These are phyloP conservation scores for Proterorhinus semilunaris DNA, from an alignment of 2,113 vertebrate genomes.

Conservation along the genomic window DNA sequence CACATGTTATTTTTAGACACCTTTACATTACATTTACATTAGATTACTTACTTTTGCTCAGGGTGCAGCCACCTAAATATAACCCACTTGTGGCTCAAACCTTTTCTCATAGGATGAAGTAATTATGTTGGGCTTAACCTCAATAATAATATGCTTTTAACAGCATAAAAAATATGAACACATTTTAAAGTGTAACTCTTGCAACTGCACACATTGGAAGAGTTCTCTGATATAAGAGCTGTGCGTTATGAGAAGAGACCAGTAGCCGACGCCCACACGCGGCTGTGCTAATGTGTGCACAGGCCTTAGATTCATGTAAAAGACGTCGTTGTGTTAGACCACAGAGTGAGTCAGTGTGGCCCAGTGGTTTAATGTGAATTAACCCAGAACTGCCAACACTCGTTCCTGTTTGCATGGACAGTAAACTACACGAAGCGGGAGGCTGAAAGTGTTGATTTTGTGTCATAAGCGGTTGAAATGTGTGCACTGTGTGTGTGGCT, in stretches of 20 bases:
- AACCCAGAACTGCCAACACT: conserved; percentile 65
- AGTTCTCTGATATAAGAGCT: conserved; percentile 41
- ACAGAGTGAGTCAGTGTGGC: conserved; percentile 32
- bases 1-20: too few relatives aligned
- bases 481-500: conserved; percentile 11
- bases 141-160: neutral
- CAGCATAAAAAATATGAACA: neutral
- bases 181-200: conserved; percentile 1
- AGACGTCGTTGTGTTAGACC: conserved; percentile 15
- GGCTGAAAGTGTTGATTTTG: conserved; percentile 11
- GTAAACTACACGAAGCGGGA: conserved; percentile 12
- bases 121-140: neutral
- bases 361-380: conserved; percentile 36
- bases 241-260: conserved; percentile 11
- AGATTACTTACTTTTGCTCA: too few relatives aligned
- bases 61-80: too few relatives aligned
- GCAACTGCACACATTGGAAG: conserved; percentile 17
- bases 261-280: neutral
- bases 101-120: too few relatives aligned
- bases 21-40: too few relatives aligned
- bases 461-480: neutral
- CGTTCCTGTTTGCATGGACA: conserved; percentile 16
- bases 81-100: too few relatives aligned
- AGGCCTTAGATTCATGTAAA: conserved; percentile 6
- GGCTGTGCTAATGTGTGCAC: neutral